Percentiles rank a stretch among this genome's conserved stretches.
Evolutionary conservation across 2,888 invertebrate species (phyloP).

Genomic region (Steromphala cineraria): DNA sequence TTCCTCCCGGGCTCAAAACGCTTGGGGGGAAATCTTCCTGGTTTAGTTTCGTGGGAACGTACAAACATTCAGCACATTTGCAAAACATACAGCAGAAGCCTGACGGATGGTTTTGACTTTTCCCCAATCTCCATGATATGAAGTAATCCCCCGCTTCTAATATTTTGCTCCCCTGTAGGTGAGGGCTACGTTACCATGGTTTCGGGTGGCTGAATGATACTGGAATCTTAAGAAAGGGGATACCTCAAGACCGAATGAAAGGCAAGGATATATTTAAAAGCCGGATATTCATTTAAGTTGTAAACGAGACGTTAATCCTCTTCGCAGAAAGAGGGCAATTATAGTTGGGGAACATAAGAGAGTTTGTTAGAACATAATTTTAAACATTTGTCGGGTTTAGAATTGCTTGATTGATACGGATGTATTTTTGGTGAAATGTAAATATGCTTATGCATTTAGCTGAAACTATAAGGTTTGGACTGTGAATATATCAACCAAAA

Average conservation of each 20-base stretch:
- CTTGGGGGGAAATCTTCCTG: no score
- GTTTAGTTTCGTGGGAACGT: not conserved
- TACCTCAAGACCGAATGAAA: not conserved
- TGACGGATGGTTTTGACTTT: constrained; percentile 20
- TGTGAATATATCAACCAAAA: no score
- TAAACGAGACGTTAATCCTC: constrained; percentile 1
- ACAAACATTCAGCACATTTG: not conserved
- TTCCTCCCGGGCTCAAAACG: no score
- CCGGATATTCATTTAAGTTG: constrained; percentile 8
- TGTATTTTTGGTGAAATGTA: not conserved
- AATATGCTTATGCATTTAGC: not conserved
- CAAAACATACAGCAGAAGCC: not conserved
- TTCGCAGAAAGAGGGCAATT: not conserved
- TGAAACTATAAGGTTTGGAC: no score
- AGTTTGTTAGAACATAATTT: not conserved
- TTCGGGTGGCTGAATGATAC: not conserved
- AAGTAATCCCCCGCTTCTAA: constrained; percentile 5
- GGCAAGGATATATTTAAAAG: not conserved
- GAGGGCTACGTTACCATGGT: not conserved
- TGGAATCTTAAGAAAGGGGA: no score
- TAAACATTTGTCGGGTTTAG: not conserved
- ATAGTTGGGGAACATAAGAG: not conserved
- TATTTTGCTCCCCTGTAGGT: not conserved
- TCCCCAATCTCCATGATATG: not conserved
- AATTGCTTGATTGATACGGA: not conserved